phyloP scores from a whole-genome alignment of 2,888 invertebrate species.

The Brachyopa scutellaris region DNA sequence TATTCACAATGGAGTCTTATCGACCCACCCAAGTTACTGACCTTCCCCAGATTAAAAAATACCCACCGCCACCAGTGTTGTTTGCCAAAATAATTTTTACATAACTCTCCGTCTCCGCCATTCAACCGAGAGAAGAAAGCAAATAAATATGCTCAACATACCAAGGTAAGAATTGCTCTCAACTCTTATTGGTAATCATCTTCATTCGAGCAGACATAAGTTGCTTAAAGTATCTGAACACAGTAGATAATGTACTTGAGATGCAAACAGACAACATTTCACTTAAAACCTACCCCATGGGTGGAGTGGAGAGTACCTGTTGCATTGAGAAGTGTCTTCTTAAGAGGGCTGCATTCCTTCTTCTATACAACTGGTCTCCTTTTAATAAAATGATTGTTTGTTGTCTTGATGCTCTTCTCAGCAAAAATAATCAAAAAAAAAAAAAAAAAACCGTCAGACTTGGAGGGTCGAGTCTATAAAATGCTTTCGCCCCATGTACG shows the following conservation, averaged over 20 bases:
- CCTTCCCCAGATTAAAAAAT: conserved; percentile 28
- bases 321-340: conserved; percentile 68
- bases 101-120: not conserved
- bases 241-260: conserved; percentile 64
- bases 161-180: conserved; percentile 23
- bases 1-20: conserved; percentile 11
- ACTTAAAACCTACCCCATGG: conserved; percentile 62
- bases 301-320: conserved; percentile 53
- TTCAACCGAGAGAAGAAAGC: conserved; percentile 1
- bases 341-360: conserved; percentile 48
- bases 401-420: conserved; percentile 42
- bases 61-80: not conserved
- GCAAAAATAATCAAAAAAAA: conserved; percentile 9
- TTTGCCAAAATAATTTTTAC: not conserved
- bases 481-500: conserved; percentile 66
- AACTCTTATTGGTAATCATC: conserved; percentile 70
- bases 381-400: conserved; percentile 57
- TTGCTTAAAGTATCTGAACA: conserved; percentile 65
- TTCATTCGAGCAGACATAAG: conserved; percentile 71
- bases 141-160: not conserved
- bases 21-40: conserved; percentile 40
- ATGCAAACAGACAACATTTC: conserved; percentile 59
- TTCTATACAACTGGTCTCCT: conserved; percentile 16
- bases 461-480: conserved; percentile 63
- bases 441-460: conserved; percentile 25